Conservation (phyloP, 2,113 vertebrate species). For the Daboia siamensis region DNA sequence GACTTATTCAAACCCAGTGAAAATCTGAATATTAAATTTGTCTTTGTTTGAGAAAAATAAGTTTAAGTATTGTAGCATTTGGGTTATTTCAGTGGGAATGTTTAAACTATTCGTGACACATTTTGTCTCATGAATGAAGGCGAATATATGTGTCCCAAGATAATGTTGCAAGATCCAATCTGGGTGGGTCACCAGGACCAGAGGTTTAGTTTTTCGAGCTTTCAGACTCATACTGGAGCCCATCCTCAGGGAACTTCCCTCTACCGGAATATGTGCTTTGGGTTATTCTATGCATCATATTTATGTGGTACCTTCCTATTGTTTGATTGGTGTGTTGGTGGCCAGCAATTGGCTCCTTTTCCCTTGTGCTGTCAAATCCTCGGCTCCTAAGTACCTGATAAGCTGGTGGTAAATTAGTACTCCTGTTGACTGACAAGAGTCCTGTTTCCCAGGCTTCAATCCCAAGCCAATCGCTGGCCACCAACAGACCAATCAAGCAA, state of each 20-base stretch:
- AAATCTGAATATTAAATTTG: background rate
- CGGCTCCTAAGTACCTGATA: background rate
- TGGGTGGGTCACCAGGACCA: background rate
- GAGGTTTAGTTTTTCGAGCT: background rate
- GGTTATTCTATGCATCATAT: background rate
- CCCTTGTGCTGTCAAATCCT: background rate
- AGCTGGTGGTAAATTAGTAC: background rate
- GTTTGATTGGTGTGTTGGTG: background rate
- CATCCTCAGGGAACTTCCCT: background rate
- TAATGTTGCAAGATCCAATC: background rate
- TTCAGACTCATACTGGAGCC: background rate
- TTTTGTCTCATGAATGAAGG: background rate
- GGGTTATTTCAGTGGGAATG: background rate
- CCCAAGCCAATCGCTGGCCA: background rate
- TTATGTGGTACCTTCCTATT: background rate
- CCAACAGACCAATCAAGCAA: background rate
- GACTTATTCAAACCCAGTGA: background rate
- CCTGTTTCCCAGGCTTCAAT: background rate
- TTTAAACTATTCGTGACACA: background rate
- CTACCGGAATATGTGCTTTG: background rate
- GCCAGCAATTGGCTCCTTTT: background rate
- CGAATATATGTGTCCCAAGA: background rate
- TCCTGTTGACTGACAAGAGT: background rate
- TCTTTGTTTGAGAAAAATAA: background rate
- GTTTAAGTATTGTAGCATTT: background rate